A percentile compares a stretch with the other conserved stretches of the same genome.
Conservation (phyloP, 2,797 vertebrate genomes). For the Hemitrygon akajei region DNA sequence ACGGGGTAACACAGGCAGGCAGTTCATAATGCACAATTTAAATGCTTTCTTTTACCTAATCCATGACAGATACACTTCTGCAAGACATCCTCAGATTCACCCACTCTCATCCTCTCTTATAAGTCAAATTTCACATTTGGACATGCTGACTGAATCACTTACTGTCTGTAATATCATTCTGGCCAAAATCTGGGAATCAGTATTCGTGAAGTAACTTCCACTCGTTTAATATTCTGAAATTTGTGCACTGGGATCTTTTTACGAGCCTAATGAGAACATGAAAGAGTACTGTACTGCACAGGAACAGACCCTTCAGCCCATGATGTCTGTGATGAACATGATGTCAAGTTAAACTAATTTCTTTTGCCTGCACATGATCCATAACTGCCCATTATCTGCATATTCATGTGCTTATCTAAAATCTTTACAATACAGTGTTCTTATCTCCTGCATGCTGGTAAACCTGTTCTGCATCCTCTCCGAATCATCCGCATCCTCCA, state of each 20-base stretch:
- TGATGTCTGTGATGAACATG: too few relatives aligned
- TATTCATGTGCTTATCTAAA: too few relatives aligned
- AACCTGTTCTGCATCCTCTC: too few relatives aligned
- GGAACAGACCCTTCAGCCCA: too few relatives aligned
- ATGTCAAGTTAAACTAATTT: too few relatives aligned
- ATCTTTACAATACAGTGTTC: too few relatives aligned
- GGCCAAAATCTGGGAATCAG: not conserved
- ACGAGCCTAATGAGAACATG: not conserved
- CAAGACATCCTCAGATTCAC: not conserved
- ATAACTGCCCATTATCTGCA: too few relatives aligned
- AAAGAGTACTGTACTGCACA: too few relatives aligned
- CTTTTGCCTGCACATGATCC: too few relatives aligned
- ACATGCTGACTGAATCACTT: not conserved
- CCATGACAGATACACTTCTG: not conserved
- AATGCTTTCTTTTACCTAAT: conserved; percentile 13
- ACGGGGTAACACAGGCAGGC: conserved; percentile 1
- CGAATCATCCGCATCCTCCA: too few relatives aligned
- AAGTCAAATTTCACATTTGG: not conserved
- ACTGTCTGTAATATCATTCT: not conserved
- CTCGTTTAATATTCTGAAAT: not conserved
- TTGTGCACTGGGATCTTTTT: not conserved
- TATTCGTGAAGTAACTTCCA: not conserved
- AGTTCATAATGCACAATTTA: conserved; percentile 21
- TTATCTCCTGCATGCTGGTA: too few relatives aligned
- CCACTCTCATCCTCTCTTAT: not conserved